A percentile compares a stretch with the other conserved stretches of the same genome.
Evolutionary conservation across 2,113 vertebrate genomes (phyloP).

Genomic region (Stigmatopora nigra): DNA sequence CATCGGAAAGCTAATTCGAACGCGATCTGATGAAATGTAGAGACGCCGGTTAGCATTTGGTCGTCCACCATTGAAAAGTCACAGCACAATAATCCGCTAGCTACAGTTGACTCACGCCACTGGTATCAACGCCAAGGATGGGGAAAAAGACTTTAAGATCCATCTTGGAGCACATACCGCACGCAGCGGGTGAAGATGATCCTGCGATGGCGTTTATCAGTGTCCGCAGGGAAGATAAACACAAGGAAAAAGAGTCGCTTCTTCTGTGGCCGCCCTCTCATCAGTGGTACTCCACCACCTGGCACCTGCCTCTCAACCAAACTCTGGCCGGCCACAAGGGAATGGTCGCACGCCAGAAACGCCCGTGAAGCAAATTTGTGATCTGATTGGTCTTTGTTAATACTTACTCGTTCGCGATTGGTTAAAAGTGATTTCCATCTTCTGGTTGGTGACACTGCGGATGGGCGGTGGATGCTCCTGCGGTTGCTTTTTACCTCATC

Average conservation of each 20-base stretch:
- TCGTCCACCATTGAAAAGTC: slow-evolving; percentile 66
- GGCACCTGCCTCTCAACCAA: slow-evolving; percentile 64
- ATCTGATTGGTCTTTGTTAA: slow-evolving; percentile 48
- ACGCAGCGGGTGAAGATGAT: slow-evolving; percentile 29
- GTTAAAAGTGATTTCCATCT: slow-evolving; percentile 39
- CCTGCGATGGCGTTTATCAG: slow-evolving; percentile 9
- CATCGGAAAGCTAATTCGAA: neutral
- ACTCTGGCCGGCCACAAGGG: slow-evolving; percentile 31
- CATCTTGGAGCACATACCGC: slow-evolving; percentile 47
- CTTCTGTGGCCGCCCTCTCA: slow-evolving; percentile 49
- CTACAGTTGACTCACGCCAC: slow-evolving; percentile 30
- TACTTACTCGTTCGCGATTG: slow-evolving; percentile 38
- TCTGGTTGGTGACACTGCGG: slow-evolving; percentile 44
- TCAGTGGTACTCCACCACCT: slow-evolving; percentile 67
- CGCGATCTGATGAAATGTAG: neutral
- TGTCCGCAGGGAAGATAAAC: slow-evolving; percentile 20
- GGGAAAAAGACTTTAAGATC: neutral
- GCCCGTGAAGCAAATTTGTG: slow-evolving; percentile 27
- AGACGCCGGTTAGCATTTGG: slow-evolving; percentile 46
- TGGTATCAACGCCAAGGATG: slow-evolving; percentile 27
- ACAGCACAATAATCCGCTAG: slow-evolving; percentile 70
- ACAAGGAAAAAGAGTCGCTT: slow-evolving; percentile 33
- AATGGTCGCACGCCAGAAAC: slow-evolving; percentile 36
- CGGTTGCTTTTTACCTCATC: neutral
- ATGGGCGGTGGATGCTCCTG: slow-evolving; percentile 11